These are phyloP conservation scores for Hydropsyche tenuis DNA, from an alignment of 1,140 invertebrate species.

Conservation along the genomic window DNA sequence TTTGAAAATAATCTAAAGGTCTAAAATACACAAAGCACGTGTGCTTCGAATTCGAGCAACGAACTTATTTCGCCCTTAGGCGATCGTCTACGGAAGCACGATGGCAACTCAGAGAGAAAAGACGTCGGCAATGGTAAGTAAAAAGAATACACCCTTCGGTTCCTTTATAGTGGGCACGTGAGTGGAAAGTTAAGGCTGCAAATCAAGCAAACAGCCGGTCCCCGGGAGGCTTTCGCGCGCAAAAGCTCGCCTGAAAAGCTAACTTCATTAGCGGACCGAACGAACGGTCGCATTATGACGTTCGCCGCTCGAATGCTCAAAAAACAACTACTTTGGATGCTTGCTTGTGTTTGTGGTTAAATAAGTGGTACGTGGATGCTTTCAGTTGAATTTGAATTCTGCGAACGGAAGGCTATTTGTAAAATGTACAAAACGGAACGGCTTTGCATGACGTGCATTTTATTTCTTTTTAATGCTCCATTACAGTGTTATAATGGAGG, in stretches of 20 bases:
- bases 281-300: slow-evolving; percentile 3
- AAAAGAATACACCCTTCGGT: slow-evolving; percentile 35
- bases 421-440: no score
- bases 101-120: background rate
- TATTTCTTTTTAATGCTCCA: no score
- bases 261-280: slow-evolving; percentile 19
- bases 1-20: no score
- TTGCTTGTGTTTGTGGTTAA: background rate
- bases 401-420: background rate
- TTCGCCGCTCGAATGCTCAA: background rate
- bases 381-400: background rate
- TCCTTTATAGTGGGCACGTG: slow-evolving; percentile 32
- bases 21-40: background rate
- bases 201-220: slow-evolving; percentile 31
- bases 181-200: slow-evolving; percentile 32
- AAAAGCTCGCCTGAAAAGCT: slow-evolving; percentile 13
- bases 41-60: background rate
- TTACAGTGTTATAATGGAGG: no score
- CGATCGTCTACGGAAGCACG: background rate
- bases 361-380: background rate
- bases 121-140: slow-evolving; percentile 7
- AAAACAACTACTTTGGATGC: background rate
- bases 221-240: slow-evolving; percentile 2
- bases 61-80: background rate
- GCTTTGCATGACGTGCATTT: no score